Conservation (phyloP, 2,113 vertebrate species). For the Riparia riparia region DNA sequence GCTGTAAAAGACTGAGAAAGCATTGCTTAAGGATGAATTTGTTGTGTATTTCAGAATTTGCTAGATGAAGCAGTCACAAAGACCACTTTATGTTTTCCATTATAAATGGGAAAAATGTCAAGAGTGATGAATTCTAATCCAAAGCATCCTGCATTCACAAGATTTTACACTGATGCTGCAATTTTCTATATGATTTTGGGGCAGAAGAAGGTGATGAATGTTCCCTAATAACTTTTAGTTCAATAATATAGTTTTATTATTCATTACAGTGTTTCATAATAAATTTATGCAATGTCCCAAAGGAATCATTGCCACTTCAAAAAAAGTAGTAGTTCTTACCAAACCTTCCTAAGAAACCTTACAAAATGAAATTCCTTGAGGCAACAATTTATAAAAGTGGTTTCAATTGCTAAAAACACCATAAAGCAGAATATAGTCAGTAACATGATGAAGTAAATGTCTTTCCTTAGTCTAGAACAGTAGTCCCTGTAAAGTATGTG, state of each 20-base stretch:
- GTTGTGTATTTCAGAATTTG: neutral
- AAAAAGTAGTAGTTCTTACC: neutral
- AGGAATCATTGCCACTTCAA: neutral
- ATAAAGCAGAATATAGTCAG: conserved; percentile 28
- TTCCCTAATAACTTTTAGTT: conserved; percentile 3
- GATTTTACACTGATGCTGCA: neutral
- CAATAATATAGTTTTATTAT: conserved; percentile 24
- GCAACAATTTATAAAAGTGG: neutral
- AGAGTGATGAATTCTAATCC: neutral
- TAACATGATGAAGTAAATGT: neutral
- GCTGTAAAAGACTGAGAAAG: neutral
- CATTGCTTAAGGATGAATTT: neutral
- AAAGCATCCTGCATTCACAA: neutral
- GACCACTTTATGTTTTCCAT: neutral
- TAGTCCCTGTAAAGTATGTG: neutral
- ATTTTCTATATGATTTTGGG: neutral
- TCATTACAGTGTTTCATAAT: conserved; percentile 7
- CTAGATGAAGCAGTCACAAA: neutral
- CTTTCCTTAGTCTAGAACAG: neutral
- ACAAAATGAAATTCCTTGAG: neutral
- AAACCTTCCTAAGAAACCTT: neutral
- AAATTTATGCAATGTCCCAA: neutral
- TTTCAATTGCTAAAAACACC: neutral
- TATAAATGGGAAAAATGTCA: neutral
- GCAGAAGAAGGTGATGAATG: neutral